Evolutionary conservation across 1,140 invertebrate species (phyloP), one percentile per base, ranked within the genome.

Genomic region (Coenobita brevimanus): DNA sequence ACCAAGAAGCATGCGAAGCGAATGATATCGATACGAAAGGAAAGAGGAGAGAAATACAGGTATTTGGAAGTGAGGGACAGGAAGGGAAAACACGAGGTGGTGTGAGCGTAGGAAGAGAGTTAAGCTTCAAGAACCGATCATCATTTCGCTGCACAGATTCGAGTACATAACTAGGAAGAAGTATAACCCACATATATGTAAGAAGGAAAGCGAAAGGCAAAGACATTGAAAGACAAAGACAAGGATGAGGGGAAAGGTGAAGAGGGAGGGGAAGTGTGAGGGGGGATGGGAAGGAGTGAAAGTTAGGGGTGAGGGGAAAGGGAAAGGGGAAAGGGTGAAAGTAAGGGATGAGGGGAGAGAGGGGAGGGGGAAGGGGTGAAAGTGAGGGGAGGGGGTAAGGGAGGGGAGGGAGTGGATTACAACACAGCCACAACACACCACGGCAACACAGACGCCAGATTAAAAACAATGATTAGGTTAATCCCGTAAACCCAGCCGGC

Each of bases 401-500:
- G 33, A 38, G 3, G 67, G 8, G 15, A 38, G 67, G 33, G 41
- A 71, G 67, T 71, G 67, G 67, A 71, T 71, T 71, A 71, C 33
- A 38, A 30, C 67, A 71, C 41, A 71, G 41, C 36, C 41, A 71
- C 67, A 71, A 38, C 67, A 38, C 36, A 71, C 36, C 41, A 71
- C 67, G 41, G 67, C 67, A 71, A 71, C n/a, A 71, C 67, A 71
- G 33, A 38, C 36, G 67, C 36, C 33, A 71, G 67, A 71, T 71
- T 71, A 71, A 71, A 71, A 71, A 71, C 67, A 71, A 71, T 71
- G 67, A 71, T 71, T 71, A 71, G 67, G 67, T 38, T 71, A 71
- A 71, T 71, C 67, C 67, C 33, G 67, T 71, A 71, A 71, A 71
- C 67, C 67, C 67, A 38, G 41, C 67, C 67, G 27, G 67, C 67